Evolutionary conservation across 2,797 vertebrate species (phyloP).

Genomic region (Coilia nasus): DNA sequence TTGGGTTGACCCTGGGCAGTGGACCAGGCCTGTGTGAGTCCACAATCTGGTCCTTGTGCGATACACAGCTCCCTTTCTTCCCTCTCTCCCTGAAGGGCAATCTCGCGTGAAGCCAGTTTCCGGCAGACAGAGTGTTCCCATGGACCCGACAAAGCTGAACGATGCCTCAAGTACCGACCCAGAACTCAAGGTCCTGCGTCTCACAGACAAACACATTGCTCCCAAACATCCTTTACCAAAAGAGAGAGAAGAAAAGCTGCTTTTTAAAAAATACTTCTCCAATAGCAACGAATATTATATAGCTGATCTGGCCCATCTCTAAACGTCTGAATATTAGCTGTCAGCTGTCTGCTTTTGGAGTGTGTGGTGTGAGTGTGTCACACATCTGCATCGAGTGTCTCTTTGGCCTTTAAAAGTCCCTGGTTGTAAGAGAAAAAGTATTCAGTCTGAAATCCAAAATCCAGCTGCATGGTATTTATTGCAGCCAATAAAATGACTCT

Average conservation of each 20-base stretch:
- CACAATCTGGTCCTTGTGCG: conserved; percentile 36
- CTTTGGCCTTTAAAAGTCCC: neutral
- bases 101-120: conserved; percentile 55
- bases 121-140: conserved; percentile 57
- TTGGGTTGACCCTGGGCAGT: neutral
- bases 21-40: conserved; percentile 21
- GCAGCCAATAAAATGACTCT: conserved; percentile 55
- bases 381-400: conserved; percentile 29
- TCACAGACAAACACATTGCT: conserved; percentile 26
- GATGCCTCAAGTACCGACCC: conserved; percentile 52
- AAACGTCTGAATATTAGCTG: neutral
- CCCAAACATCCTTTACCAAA: neutral
- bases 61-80: conserved; percentile 44
- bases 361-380: conserved; percentile 14
- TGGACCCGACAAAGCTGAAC: conserved; percentile 55
- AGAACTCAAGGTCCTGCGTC: conserved; percentile 46
- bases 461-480: conserved; percentile 66
- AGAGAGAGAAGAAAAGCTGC: neutral
- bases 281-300: neutral
- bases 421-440: conserved; percentile 23
- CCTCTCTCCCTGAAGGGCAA: conserved; percentile 41
- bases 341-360: neutral
- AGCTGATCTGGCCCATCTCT: neutral
- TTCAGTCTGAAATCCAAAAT: conserved; percentile 58
- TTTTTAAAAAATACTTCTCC: neutral